Percentiles rank a stretch among this genome's conserved stretches.
Conservation (phyloP, 2,888 invertebrate species). For the Synergus umbraculus region DNA sequence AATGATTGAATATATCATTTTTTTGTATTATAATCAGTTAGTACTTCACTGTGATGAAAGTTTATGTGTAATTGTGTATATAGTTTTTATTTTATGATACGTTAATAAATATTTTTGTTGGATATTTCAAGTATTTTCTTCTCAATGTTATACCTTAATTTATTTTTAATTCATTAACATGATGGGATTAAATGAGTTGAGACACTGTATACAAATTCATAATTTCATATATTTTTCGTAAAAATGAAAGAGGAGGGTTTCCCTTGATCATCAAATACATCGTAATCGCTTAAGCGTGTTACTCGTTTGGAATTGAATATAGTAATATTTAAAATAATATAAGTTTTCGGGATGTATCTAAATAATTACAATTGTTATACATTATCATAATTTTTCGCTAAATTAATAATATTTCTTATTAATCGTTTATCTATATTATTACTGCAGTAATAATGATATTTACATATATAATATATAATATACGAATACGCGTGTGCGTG, state of each 20-base stretch:
- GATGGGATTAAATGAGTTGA: constrained; percentile 10
- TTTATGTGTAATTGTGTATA: not conserved
- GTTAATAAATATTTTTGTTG: not conserved
- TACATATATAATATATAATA: constrained; percentile 43
- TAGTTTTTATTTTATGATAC: not conserved
- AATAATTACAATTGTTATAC: constrained; percentile 38
- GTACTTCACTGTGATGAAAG: too few relatives aligned
- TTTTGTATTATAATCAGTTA: not conserved
- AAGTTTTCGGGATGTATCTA: constrained; percentile 43
- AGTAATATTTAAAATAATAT: constrained; percentile 64
- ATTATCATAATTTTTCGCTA: constrained; percentile 53
- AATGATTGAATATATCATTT: not conserved
- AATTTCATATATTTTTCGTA: constrained; percentile 63
- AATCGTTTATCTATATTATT: constrained; percentile 53
- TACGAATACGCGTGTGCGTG: constrained; percentile 42
- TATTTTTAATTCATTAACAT: not conserved
- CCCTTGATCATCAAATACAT: constrained; percentile 55
- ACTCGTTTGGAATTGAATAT: constrained; percentile 57
- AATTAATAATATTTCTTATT: constrained; percentile 60
- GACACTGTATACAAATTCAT: constrained; percentile 56
- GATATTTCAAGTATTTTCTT: not conserved
- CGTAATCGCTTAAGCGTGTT: constrained; percentile 45
- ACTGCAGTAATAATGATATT: constrained; percentile 40
- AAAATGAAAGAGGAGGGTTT: constrained; percentile 60
- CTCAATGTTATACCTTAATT: not conserved